Base-by-base conservation (phyloP, 2,888 invertebrate species). In the Leptogaster cylindrica region DNA sequence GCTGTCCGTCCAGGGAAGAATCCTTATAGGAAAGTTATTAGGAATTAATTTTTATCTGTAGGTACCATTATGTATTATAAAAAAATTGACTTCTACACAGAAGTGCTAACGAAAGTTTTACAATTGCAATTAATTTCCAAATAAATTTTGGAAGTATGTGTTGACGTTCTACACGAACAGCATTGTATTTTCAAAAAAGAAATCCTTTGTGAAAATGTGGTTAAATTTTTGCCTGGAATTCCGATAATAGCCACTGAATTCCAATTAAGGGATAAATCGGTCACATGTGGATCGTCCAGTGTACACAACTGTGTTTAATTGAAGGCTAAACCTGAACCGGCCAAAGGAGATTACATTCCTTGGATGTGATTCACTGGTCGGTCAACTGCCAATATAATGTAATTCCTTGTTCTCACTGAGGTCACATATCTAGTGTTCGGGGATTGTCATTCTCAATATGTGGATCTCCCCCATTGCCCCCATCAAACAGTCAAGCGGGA, bases 261-360 rank as follows among this genome's bases (percentile, higher is more conserved):
- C 50, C 67, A 67, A 67, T 67, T 67, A 67, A 44, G 51, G 25
- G 31, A 23, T 23, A 52, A 68, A 66, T 65, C 65, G 63, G 68
- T 68, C 66, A 63, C 68, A 68, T 68, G 52, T 68, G 68, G 33
- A 58, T 44, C 23, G 31, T 50, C 46, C 39, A 44, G 44, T 33
- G 41, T 27, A 61, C 66, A 66, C 68, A 68, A 65, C 58, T 68
- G 68, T 66, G 44, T 63, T 68, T 66, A 68, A 68, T 68, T 68
- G 66, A 44, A 52, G 20, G 33, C 25, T 12, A 41, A 44, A 33
- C 58, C 66, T 44, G 51, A 50, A 33, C 52, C 36, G 23, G 44
- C 18, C 44, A 58, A 25, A 65, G 51, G 50, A 68, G 68, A 68
- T 68, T 68, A 66, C 61, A 46, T 61, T 68, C 46, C 52, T 66